These are phyloP conservation scores for Chelonus formosanus DNA, from an alignment of 2,888 invertebrate species.

Conservation along the genomic window DNA sequence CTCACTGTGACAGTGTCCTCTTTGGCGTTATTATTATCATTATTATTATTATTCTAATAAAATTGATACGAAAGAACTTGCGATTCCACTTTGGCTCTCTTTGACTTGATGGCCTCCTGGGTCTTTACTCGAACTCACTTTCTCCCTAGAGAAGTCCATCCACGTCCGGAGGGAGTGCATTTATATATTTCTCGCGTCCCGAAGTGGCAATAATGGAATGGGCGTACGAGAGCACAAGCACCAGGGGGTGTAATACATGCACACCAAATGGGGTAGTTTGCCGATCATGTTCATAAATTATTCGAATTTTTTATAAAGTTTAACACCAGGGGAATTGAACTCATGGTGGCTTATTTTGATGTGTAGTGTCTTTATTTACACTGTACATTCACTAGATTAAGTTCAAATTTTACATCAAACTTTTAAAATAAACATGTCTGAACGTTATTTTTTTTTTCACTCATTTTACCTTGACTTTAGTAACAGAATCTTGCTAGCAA, in stretches of 20 bases:
- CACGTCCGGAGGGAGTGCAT: slow-evolving; percentile 19
- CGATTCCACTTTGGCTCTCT: slow-evolving; percentile 1
- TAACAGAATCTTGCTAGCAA: not conserved
- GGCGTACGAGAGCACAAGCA: slow-evolving; percentile 14
- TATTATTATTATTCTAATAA: no score
- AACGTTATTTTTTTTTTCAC: not conserved
- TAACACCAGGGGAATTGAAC: slow-evolving; percentile 11
- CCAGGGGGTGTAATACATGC: slow-evolving; percentile 14
- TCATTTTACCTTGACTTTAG: not conserved
- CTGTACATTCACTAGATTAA: no score
- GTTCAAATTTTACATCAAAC: not conserved
- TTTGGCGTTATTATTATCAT: no score
- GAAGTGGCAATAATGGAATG: slow-evolving; percentile 35
- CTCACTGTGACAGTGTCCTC: no score
- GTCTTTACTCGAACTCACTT: not conserved
- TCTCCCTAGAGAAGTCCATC: slow-evolving; percentile 25
- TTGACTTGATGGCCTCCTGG: slow-evolving; percentile 14
- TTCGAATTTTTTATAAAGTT: slow-evolving; percentile 13
- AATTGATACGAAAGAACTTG: no score
- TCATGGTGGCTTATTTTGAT: slow-evolving; percentile 11
- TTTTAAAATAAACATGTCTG: slow-evolving; percentile 6
- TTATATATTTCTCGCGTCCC: slow-evolving; percentile 33
- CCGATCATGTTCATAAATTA: slow-evolving; percentile 20
- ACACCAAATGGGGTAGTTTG: slow-evolving; percentile 3
- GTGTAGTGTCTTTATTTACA: slow-evolving; percentile 24